Conservation (phyloP, 1,140 invertebrate genomes). For the Drosophila nigromelanica region DNA sequence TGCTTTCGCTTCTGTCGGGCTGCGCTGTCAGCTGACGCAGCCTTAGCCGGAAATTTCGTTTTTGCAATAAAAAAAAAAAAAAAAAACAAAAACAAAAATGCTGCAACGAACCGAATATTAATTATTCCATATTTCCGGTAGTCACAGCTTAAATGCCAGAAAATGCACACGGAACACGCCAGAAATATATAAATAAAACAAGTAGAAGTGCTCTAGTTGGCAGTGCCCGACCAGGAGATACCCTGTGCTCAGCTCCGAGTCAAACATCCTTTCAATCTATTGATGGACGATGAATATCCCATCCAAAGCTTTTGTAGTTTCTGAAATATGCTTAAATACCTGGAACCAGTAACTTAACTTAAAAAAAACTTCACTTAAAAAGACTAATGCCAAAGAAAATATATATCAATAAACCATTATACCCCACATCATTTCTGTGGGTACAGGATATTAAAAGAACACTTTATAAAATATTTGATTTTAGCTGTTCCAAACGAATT, state of each 20-base stretch:
- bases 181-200: not conserved
- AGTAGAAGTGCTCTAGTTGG: no score
- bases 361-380: no score
- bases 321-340: no score
- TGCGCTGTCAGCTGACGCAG: constrained; percentile 28
- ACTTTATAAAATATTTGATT: constrained; percentile 36
- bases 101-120: constrained; percentile 53
- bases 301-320: no score
- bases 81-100: constrained; percentile 11
- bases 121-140: constrained; percentile 64
- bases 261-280: no score
- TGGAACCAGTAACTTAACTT: no score
- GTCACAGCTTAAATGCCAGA: constrained; percentile 38
- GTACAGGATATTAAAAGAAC: not conserved
- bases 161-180: constrained; percentile 23
- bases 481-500: not conserved
- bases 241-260: no score
- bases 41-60: constrained; percentile 67
- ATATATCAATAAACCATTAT: no score
- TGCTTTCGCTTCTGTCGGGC: constrained; percentile 8
- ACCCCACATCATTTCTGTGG: no score
- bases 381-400: no score
- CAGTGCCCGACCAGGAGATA: no score
- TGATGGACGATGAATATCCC: no score
- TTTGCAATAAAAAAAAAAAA: constrained; percentile 26